These are phyloP conservation scores for Cryptocheilus praepositus DNA, from an alignment of 2,888 invertebrate genomes.

Conservation along the genomic window DNA sequence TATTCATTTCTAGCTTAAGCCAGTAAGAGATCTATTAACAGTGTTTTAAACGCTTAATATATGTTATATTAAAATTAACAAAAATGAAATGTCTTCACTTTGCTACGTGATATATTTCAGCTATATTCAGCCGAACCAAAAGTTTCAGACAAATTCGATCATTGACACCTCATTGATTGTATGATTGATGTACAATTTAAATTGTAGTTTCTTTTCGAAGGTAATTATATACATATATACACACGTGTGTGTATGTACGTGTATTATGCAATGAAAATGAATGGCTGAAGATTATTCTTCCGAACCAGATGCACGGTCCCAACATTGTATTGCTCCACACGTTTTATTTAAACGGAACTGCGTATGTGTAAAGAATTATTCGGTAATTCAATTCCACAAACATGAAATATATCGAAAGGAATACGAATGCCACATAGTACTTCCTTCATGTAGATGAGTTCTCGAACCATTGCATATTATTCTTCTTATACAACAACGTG, in stretches of 20 bases:
- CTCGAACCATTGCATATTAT: conserved; percentile 41
- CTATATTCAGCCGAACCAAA: conserved; percentile 28
- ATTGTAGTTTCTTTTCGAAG: neutral
- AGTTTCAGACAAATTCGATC: conserved; percentile 21
- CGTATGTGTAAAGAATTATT: conserved; percentile 19
- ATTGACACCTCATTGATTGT: conserved; percentile 44
- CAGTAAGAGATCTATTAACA: conserved; percentile 36
- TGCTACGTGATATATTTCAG: conserved; percentile 34
- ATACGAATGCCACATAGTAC: conserved; percentile 35
- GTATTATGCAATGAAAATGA: neutral
- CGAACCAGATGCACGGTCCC: conserved; percentile 1
- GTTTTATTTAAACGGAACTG: neutral
- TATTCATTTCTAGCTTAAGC: conserved; percentile 49
- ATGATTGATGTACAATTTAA: conserved; percentile 19
- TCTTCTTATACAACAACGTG: conserved; percentile 42
- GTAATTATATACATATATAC: conserved; percentile 3
- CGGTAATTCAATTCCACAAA: conserved; percentile 34
- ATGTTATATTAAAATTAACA: conserved; percentile 43
- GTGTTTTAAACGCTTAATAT: conserved; percentile 39
- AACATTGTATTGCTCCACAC: neutral
- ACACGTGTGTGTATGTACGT: too few species aligned
- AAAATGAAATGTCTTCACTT: conserved; percentile 36
- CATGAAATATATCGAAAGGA: conserved; percentile 44
- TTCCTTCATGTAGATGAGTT: conserved; percentile 42
- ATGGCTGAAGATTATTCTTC: conserved; percentile 1